Conservation (phyloP, 2,113 vertebrate genomes). For the Cebidichthys violaceus region DNA sequence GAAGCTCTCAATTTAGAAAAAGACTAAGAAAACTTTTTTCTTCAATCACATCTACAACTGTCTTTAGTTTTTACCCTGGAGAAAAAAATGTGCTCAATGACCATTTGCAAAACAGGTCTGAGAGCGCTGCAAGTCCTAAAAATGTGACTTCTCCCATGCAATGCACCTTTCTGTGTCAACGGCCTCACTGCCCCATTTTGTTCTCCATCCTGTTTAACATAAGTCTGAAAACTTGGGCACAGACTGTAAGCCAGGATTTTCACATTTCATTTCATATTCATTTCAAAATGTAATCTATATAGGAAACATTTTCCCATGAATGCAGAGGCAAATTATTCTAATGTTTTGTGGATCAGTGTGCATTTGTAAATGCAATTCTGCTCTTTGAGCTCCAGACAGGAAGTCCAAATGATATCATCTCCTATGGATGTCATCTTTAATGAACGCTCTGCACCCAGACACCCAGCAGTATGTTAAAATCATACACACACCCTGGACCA, state of each 20-base stretch:
- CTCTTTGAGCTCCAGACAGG: constrained; percentile 57
- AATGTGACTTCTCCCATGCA: background rate
- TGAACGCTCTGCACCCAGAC: constrained; percentile 12
- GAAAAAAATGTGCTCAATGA: background rate
- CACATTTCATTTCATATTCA: background rate
- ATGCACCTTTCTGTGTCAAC: background rate
- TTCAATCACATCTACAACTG: background rate
- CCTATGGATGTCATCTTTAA: constrained; percentile 48
- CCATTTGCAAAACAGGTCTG: background rate
- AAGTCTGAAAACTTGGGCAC: background rate
- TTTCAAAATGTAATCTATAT: background rate
- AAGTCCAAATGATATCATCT: constrained; percentile 59
- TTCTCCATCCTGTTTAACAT: constrained; percentile 14
- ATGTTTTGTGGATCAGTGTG: constrained; percentile 11
- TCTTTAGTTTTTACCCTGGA: background rate
- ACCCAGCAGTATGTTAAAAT: constrained; percentile 59
- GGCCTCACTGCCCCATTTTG: background rate
- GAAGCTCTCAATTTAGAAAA: background rate
- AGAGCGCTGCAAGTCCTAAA: background rate
- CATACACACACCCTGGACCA: constrained; percentile 28
- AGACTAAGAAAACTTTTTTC: background rate
- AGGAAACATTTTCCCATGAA: background rate
- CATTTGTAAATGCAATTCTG: constrained; percentile 50
- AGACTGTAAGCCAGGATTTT: background rate
- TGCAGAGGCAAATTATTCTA: background rate